Evolutionary conservation across 2,888 invertebrate species (phyloP), one percentile per base, ranked within the genome.

Genomic region (Drosophila gaucha): DNA sequence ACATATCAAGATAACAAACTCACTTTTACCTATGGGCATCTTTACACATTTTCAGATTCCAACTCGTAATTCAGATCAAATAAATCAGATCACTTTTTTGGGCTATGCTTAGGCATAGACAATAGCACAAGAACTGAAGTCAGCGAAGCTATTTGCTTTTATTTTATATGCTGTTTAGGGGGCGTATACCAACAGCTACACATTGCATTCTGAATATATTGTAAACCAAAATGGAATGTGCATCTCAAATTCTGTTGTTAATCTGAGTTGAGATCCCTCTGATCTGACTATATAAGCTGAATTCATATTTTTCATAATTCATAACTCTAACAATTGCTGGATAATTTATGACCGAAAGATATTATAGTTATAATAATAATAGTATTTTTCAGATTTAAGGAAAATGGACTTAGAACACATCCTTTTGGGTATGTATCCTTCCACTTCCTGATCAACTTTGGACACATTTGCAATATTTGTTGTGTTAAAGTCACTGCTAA

Each of bases 101-200:
- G 16, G 22, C 47, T 46, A 44, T 62, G 64, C 9, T 52, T 3
- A 36, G 16, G 39, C 63, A 8, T 30, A 14, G 41, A 20, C 18
- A 38, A 36, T 20, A 8, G 12, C 67, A 55, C 43, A 22, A n/a
- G 49, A 49, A 74, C 74, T 74, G 56, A 43, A 28, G 9, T 36
- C 39, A 30, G 20, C 24, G 6, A 3, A 12, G 9, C 6, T n/a
- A 9, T 8, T 3, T 36, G 6, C 26, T 33, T 36, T 6, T n/a
- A 38, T 50, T 74, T 77, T 77, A 77, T 73, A 75, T 33, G 33
- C 30, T n/a, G 10, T 9, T 43, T 6, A 28, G 54, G 64, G 74
- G 77, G 74, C 77, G 77, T 73, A 30, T 62, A n/a, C 35, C 59
- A 16, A 16, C 26, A 10, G 14, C 16, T 2, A 14, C 46, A 46